Conservation (phyloP, 2,888 invertebrate species). For the Pyrrhia umbra region DNA sequence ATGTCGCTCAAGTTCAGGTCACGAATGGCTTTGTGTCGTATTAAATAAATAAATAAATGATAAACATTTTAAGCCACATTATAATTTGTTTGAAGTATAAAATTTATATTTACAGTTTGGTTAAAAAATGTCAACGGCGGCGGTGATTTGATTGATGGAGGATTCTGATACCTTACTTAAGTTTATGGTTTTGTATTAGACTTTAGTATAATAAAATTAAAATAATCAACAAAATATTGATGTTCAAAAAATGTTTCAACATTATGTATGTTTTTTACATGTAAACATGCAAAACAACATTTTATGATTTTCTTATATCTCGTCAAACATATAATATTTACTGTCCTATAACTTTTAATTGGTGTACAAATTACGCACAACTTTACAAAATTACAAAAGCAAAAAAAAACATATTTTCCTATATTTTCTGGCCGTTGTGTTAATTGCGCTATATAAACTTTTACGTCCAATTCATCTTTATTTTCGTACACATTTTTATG, state of each 20-base stretch:
- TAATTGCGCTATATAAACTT: slow-evolving; percentile 40
- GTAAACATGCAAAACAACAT: background rate
- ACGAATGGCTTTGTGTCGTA: slow-evolving; percentile 11
- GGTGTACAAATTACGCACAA: slow-evolving; percentile 12
- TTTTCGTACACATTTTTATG: slow-evolving; percentile 42
- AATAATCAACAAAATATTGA: too few relatives aligned
- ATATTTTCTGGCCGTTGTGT: slow-evolving; percentile 15
- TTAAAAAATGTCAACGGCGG: too few relatives aligned
- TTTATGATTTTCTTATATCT: slow-evolving; percentile 8
- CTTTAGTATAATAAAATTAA: too few relatives aligned
- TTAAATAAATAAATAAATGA: background rate
- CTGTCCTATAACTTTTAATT: slow-evolving; percentile 28
- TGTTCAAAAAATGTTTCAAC: too few relatives aligned
- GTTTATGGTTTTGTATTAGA: background rate
- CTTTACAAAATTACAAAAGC: slow-evolving; percentile 1
- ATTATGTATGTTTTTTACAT: too few relatives aligned
- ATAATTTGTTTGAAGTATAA: background rate
- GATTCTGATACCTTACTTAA: background rate
- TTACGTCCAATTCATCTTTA: slow-evolving; percentile 51
- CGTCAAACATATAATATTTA: slow-evolving; percentile 17
- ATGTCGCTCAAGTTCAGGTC: slow-evolving; percentile 17
- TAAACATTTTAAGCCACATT: too few relatives aligned
- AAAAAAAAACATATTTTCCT: slow-evolving; percentile 1
- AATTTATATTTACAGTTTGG: background rate
- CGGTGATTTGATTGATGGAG: background rate